Evolutionary conservation across 2,888 invertebrate genomes (phyloP), one percentile per base, ranked within the genome.

Genomic region (Boloria selene): DNA sequence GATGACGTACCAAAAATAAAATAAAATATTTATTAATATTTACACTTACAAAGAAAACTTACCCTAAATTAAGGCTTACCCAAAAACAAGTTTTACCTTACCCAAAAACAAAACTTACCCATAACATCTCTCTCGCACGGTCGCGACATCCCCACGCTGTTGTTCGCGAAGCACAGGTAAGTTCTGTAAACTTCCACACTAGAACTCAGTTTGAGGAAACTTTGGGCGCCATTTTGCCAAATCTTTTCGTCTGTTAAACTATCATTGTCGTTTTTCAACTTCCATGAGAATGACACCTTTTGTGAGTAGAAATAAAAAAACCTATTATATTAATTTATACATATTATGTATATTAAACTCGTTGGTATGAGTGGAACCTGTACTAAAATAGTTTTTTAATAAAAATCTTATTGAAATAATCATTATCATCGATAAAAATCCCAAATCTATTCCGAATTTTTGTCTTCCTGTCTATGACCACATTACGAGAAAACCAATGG

Each of bases 131-230:
- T 87, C 80, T 95, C 94, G 80, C 95, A 95, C 4, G 94, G 91
- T 52, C 93, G 78, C 17, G 95, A 94, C 67, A 81, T 78, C 2
- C 97, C 98, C 14, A 97, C 96, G 4, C 95, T 93, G 89, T 98
- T 98, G 84, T 96, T 97, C 26, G 96, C 97, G 75, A 94, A 93
- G 85, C 98, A 98, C 65, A 96, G 93, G 85, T 98, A 98, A 4
- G 96, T 97, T 67, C 97, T 93, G 78, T 93, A 93, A 0, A 85
- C 84, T 14, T 84, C 86, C 14, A 93, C 93, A n/a, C 81, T 76
- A 3, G 84, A 73, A 49, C 85, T 84, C 3, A 92, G 80, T 0
- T 77, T 76, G 0, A 97, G 93, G 83, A 93, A 93, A 76, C 93
- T 93, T 74, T 87, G 84, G 0, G 72, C 59, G 0, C 86, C 89